Conservation (phyloP, 2,113 vertebrate genomes). For the Microcebus lehilahytsara region DNA sequence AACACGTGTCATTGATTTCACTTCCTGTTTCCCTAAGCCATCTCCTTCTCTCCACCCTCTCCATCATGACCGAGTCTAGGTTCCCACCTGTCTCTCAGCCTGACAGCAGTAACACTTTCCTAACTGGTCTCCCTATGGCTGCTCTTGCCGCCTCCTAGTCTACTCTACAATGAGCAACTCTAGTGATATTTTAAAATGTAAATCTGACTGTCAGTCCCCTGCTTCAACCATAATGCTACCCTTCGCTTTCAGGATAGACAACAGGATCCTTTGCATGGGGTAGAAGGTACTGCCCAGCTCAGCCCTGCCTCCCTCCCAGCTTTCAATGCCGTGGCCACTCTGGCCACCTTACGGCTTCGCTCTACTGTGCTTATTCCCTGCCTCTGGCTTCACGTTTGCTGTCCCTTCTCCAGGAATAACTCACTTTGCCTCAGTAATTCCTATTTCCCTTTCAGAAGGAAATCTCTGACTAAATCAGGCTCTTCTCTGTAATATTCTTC, state of each 20-base stretch:
- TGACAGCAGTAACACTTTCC: not conserved
- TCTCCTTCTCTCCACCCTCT: not conserved
- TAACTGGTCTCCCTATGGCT: not conserved
- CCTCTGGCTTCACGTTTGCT: not conserved
- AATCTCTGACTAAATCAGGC: not conserved
- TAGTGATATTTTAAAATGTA: not conserved
- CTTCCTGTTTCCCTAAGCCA: not conserved
- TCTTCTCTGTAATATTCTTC: not conserved
- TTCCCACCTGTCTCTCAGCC: not conserved
- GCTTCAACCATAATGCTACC: not conserved
- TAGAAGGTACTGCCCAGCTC: not conserved
- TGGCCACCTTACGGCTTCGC: not conserved
- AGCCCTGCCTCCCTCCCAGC: not conserved
- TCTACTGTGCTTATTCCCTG: not conserved
- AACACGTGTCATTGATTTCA: not conserved
- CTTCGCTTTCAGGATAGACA: not conserved
- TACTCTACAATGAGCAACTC: not conserved
- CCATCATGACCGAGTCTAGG: not conserved
- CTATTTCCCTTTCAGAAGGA: not conserved
- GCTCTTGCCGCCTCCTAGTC: not conserved
- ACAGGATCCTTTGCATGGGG: accelerated
- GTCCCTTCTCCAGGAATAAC: not conserved
- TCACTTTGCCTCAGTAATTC: not conserved
- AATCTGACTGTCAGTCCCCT: not conserved
- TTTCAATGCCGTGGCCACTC: not conserved